These are phyloP conservation scores for Ageneiosus marmoratus DNA, from an alignment of 2,113 vertebrate genomes.

Conservation along the genomic window DNA sequence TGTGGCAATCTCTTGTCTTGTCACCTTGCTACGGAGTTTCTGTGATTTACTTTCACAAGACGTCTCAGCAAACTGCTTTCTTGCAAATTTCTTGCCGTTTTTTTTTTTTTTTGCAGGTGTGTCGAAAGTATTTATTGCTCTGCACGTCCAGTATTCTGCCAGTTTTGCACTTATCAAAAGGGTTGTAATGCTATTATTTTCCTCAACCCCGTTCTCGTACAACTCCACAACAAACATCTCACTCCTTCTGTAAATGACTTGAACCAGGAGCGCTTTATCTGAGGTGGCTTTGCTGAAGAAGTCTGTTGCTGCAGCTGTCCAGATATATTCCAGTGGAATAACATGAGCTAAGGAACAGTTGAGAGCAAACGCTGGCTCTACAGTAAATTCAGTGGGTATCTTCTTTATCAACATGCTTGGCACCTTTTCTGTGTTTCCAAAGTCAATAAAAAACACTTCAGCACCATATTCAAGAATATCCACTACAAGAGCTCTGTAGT, in stretches of 20 bases:
- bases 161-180: constrained; percentile 74
- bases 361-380: constrained; percentile 79
- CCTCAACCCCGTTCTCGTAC: constrained; percentile 57
- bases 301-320: constrained; percentile 72
- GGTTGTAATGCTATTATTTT: constrained; percentile 62
- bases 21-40: neutral
- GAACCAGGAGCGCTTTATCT: constrained; percentile 73
- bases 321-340: constrained; percentile 75
- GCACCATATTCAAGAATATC: constrained; percentile 67
- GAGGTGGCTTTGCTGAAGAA: constrained; percentile 79
- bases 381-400: constrained; percentile 76
- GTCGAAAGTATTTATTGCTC: neutral
- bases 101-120: neutral
- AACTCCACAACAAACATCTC: constrained; percentile 75
- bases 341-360: constrained; percentile 80
- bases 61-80: neutral
- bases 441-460: constrained; percentile 86
- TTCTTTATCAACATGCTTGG: constrained; percentile 78
- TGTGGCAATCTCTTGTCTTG: neutral
- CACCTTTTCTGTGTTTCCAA: constrained; percentile 85
- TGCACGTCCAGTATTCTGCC: constrained; percentile 71
- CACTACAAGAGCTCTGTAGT: constrained; percentile 81
- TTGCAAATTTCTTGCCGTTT: neutral
- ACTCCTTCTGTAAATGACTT: constrained; percentile 70
- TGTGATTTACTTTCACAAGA: neutral